A percentile compares a stretch with the other conserved stretches of the same genome.
phyloP scores from a whole-genome alignment of 2,797 vertebrate species.

The Syndactyla subalaris region DNA sequence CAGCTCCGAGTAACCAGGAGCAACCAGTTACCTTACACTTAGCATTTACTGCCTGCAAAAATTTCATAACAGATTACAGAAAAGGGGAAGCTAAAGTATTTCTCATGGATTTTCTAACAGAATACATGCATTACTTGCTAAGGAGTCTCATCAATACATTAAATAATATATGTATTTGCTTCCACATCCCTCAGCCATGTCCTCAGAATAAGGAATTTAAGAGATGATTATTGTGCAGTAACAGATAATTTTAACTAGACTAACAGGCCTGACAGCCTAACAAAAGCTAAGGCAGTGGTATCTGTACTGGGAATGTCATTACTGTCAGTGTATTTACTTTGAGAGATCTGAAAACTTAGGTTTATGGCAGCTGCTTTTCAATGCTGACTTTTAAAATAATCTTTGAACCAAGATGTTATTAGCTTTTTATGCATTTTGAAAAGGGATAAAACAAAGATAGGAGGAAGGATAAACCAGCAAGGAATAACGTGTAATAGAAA shows the following conservation, averaged over 20 bases:
- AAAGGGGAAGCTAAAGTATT: background rate
- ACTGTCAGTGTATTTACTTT: background rate
- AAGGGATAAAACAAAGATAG: background rate
- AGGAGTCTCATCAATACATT: background rate
- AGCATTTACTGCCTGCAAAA: background rate
- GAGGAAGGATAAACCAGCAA: background rate
- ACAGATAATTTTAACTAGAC: background rate
- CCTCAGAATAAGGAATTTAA: background rate
- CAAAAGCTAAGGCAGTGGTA: background rate
- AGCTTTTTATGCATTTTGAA: background rate
- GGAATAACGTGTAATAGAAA: background rate
- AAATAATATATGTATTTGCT: background rate
- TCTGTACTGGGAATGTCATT: background rate
- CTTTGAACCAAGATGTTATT: background rate
- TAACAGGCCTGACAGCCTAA: background rate
- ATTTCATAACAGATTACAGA: background rate
- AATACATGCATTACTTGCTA: background rate
- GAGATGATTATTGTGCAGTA: background rate
- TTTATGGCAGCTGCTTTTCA: background rate
- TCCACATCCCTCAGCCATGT: background rate
- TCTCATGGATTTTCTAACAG: background rate
- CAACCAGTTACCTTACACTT: background rate
- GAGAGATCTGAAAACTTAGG: background rate
- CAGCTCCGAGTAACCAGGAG: background rate
- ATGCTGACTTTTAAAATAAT: background rate